These are phyloP conservation scores for Ceyx margarethae DNA, from an alignment of 2,113 vertebrate genomes.

Conservation along the genomic window DNA sequence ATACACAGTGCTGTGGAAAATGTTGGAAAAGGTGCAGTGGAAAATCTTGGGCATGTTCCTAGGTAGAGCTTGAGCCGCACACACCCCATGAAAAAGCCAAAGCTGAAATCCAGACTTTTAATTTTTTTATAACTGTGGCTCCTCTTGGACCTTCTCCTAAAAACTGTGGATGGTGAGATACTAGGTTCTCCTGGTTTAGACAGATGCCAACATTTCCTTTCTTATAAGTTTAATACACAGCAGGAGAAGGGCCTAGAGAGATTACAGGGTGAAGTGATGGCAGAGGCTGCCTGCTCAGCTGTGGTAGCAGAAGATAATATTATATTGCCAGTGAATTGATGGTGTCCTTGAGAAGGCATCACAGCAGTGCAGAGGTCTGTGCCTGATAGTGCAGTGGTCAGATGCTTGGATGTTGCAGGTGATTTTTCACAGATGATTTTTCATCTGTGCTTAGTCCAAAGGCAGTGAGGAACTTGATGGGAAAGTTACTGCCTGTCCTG, in stretches of 20 bases:
- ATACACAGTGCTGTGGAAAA: background rate
- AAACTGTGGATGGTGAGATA: rapidly evolving
- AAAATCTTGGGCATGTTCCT: background rate
- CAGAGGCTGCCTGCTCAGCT: slow-evolving; percentile 41
- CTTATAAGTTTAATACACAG: background rate
- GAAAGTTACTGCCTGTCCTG: background rate
- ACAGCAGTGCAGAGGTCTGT: background rate
- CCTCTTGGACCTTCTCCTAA: background rate
- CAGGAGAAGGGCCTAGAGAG: background rate
- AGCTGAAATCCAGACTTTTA: background rate
- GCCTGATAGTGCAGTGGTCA: background rate
- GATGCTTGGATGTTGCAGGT: background rate
- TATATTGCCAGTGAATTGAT: slow-evolving; percentile 40
- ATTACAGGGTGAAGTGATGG: background rate
- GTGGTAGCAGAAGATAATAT: slow-evolving; percentile 19
- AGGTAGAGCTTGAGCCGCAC: background rate
- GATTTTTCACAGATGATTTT: slow-evolving; percentile 15
- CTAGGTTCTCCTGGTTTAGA: background rate
- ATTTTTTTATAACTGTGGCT: background rate
- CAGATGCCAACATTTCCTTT: background rate
- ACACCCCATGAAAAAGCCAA: background rate
- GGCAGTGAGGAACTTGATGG: background rate
- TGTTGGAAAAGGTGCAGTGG: background rate
- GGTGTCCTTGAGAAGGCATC: slow-evolving; percentile 24
- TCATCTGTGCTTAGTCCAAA: background rate